Base-by-base conservation (phyloP, 2,888 invertebrate genomes). In the Scaptomyza caliginosa region DNA sequence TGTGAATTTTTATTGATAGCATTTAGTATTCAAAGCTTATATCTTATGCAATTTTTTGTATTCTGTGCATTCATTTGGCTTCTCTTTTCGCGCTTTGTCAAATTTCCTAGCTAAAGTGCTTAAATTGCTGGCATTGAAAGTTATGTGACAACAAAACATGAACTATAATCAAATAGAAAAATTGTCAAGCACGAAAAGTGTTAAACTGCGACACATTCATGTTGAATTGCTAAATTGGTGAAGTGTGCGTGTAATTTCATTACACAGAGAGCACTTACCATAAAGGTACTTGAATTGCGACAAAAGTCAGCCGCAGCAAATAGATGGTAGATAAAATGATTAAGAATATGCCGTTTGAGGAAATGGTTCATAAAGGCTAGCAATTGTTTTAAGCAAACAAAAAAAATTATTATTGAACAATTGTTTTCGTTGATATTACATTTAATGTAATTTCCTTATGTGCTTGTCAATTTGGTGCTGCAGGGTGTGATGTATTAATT, bases 221-320 rank as follows among this genome's bases (percentile, higher is more conserved):
- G 21, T 56, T 70, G 60, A 86, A 86, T 81, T 83, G 74, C 51
- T 83, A 76, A 81, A 85, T 85, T 82, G 80, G 17, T 75, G 67
- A 77, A 82, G 83, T 82, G 80, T 85, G 77, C 85, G 83, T 82
- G 73, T 85, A 82, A 83, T 80, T 63, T 64, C 65, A 80, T 82
- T 85, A 83, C 83, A 77, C 42, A 13, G 39, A 28, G 17, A 39
- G 40, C 23, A 36, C 43, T 42, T 8, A 13, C 28, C 3, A 45
- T 7, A 50, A 50, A 55, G 73, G 28, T 52, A 69, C 74, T 73
- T 50, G 55, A 72, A 38, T 6, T 36, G 42, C 40, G 49, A 68
- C 72, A 69, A 60, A 64, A 69, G 59, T 42, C 69, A 49, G 24
- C 52, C 23, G 52, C 34, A 13, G 5, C 24, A 26, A 34, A 34